Percentiles rank a stretch among this genome's conserved stretches.
phyloP scores from a whole-genome alignment of 2,888 invertebrate species.

The Drosophila acutilabella region DNA sequence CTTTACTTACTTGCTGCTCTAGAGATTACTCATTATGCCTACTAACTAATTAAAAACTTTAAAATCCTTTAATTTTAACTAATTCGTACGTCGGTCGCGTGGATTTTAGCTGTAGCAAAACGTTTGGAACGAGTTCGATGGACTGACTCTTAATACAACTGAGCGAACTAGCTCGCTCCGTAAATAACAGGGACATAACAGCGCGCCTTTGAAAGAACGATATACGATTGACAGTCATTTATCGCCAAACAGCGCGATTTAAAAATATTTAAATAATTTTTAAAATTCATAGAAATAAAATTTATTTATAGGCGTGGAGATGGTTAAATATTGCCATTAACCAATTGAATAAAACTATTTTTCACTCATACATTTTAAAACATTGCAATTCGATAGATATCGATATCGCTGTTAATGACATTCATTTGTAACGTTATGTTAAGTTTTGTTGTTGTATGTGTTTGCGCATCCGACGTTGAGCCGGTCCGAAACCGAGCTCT shows the following conservation, averaged over 20 bases:
- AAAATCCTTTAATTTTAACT: conserved; percentile 4
- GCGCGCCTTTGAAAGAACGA: not conserved
- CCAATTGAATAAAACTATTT: no score
- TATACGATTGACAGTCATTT: not conserved
- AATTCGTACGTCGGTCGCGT: conserved; percentile 31
- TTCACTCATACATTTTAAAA: not conserved
- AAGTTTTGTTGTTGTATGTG: conserved; percentile 14
- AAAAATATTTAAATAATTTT: no score
- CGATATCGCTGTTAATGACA: conserved; percentile 4
- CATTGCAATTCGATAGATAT: not conserved
- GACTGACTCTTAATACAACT: conserved; percentile 5
- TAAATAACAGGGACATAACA: conserved; percentile 21
- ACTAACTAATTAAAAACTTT: conserved; percentile 8
- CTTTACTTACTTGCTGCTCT: conserved; percentile 22
- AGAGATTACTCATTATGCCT: conserved; percentile 30
- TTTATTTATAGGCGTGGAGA: no score
- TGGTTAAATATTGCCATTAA: no score
- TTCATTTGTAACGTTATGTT: not conserved
- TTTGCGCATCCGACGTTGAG: conserved; percentile 1
- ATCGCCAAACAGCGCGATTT: not conserved
- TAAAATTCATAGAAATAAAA: no score
- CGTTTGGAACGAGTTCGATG: conserved; percentile 20
- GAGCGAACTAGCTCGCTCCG: conserved; percentile 6
- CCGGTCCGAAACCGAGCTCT: conserved; percentile 34
- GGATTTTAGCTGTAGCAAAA: conserved; percentile 19